phyloP scores from a whole-genome alignment of 2,888 invertebrate species.

The Microchrysa polita region DNA sequence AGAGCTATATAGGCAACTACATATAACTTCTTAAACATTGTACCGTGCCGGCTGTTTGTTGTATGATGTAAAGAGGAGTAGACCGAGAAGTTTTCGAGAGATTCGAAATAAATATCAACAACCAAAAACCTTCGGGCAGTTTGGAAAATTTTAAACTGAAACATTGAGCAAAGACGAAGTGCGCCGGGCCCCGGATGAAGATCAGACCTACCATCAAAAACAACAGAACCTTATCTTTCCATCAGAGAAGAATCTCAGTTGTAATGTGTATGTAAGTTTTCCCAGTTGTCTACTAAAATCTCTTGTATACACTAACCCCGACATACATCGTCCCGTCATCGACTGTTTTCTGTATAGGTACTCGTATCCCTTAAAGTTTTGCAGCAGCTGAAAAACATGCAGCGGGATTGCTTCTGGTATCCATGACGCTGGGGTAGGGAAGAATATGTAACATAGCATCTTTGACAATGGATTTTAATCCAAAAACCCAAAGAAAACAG shows the following conservation, averaged over 20 bases:
- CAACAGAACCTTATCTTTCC: not conserved
- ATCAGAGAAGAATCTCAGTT: conserved; percentile 32
- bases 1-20: not conserved
- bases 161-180: not conserved
- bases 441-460: not conserved
- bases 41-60: not conserved
- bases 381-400: conserved; percentile 2
- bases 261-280: conserved; percentile 25
- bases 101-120: conserved; percentile 26
- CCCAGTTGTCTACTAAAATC: conserved; percentile 33
- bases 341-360: too few relatives aligned
- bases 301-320: conserved; percentile 15
- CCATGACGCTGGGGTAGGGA: not conserved
- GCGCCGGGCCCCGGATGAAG: not conserved
- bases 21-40: conserved; percentile 1
- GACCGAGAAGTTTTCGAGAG: conserved; percentile 13
- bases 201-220: too few relatives aligned
- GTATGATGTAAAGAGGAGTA: not conserved
- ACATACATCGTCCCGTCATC: not conserved
- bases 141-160: not conserved
- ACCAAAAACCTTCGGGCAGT: conserved; percentile 3
- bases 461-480: not conserved
- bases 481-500: conserved; percentile 7
- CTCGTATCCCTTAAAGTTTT: conserved; percentile 41
- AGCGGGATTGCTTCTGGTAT: not conserved